Evolutionary conservation across 2,888 invertebrate genomes (phyloP), one percentile per base, ranked within the genome.

Genomic region (Tribolium freemani): DNA sequence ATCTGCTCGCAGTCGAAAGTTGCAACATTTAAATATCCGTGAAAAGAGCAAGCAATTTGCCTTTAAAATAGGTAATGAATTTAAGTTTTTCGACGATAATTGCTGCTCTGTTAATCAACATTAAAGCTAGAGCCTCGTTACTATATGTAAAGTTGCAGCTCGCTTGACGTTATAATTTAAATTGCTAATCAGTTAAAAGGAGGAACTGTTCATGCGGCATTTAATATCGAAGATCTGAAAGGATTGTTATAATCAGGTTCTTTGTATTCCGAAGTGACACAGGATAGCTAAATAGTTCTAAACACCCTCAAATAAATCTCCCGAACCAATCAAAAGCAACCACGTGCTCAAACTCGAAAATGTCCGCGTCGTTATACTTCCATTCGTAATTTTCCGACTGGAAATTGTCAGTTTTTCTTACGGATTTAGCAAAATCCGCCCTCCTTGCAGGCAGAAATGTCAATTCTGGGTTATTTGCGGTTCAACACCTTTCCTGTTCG

Each of bases 401-500:
- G 58, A 64, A 51, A 71, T 66, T 66, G 66, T 71, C 71, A 66
- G 64, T 66, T 71, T 71, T 66, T 71, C 70, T 58, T 51, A 57
- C 44, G 63, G 58, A 71, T 71, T 71, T 64, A 4, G 58, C 21
- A 10, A 66, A 71, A 66, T 57, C 63, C 61, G 16, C 16, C n/a
- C 20, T 64, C 9, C 64, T 54, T 56, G 30, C 56, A 69, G 75
- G 72, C 72, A 72, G 69, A 64, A 74, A 69, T 75, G 74, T 75
- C 75, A 75, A 75, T 69, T 67, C 72, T 46, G 30, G 63, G 69
- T 54, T 61, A 66, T 75, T 73, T 61, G 63, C 70, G 68, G 71
- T 73, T 73, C 71, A 72, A 50, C 69, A 73, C 67, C 61, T 69
- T 71, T 72, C 64, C 67, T 66, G 71, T 73, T 76, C 70, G 58